Conservation (phyloP, 2,888 invertebrate genomes). For the Allygus modestus region DNA sequence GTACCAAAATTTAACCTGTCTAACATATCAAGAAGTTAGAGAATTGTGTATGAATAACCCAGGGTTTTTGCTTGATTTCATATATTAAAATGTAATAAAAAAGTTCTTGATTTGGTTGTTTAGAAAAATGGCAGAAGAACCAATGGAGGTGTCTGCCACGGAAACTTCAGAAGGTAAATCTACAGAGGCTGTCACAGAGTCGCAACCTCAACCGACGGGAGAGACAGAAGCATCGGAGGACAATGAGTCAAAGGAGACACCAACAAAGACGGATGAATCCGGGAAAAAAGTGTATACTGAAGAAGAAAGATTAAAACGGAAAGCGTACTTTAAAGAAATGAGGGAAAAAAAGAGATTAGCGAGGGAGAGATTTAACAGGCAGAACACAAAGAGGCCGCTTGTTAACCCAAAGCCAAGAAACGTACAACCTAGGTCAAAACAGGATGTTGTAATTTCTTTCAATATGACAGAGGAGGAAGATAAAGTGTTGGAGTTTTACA, state of each 20-base stretch:
- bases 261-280: slow-evolving; percentile 10
- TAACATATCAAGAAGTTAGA: no score
- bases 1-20: no score
- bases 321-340: slow-evolving; percentile 19
- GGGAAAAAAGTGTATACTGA: slow-evolving; percentile 26
- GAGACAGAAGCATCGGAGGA: not conserved
- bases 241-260: not conserved
- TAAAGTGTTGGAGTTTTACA: slow-evolving; percentile 46
- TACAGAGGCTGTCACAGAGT: not conserved
- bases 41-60: no score
- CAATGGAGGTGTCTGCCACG: not conserved
- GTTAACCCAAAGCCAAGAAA: not conserved
- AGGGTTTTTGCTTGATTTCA: no score
- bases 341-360: slow-evolving; percentile 11
- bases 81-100: no score
- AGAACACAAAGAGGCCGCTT: not conserved
- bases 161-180: not conserved
- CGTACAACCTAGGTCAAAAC: not conserved
- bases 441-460: not conserved
- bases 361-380: not conserved
- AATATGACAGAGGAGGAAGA: slow-evolving; percentile 20
- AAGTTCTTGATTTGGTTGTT: no score
- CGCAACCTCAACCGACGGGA: not conserved
- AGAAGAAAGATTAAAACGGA: slow-evolving; percentile 32
- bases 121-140: slow-evolving; percentile 1